A percentile compares a stretch with the other conserved stretches of the same genome.
Conservation (phyloP, 2,888 invertebrate genomes). For the Volucella zonaria region DNA sequence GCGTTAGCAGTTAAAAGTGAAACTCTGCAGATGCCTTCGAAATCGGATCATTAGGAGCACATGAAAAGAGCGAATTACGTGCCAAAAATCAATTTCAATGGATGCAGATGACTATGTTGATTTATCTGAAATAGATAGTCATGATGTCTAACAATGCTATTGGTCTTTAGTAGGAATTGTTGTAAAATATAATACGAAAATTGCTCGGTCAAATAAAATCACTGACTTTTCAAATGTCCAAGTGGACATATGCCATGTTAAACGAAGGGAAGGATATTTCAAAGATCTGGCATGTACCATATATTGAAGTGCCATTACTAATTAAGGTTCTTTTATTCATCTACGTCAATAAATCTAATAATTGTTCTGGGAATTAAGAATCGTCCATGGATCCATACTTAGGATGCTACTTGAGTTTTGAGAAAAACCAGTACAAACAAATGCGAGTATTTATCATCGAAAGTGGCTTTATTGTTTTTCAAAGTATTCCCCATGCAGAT, state of each 20-base stretch:
- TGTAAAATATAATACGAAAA: constrained; percentile 63
- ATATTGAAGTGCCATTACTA: constrained; percentile 40
- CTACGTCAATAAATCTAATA: not conserved
- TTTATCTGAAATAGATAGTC: constrained; percentile 36
- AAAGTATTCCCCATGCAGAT: too few species aligned
- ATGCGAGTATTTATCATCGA: too few species aligned
- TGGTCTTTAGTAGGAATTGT: constrained; percentile 55
- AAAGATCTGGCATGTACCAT: constrained; percentile 48
- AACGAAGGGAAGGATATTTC: constrained; percentile 27
- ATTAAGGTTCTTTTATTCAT: constrained; percentile 2
- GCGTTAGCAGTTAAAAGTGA: constrained; percentile 43
- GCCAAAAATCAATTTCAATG: constrained; percentile 58
- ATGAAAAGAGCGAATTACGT: constrained; percentile 71
- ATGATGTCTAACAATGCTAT: constrained; percentile 64
- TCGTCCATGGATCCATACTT: too few species aligned
- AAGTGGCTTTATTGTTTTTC: too few species aligned
- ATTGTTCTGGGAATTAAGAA: too few species aligned
- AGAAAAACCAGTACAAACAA: too few species aligned
- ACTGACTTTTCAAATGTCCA: constrained; percentile 54
- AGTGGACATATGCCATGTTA: constrained; percentile 47
- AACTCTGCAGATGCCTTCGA: constrained; percentile 68
- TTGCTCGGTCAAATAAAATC: constrained; percentile 65
- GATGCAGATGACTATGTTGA: constrained; percentile 67
- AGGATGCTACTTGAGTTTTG: too few species aligned
- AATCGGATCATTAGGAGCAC: constrained; percentile 29